Percentiles rank a stretch among this genome's conserved stretches.
These are phyloP conservation scores for Percopsis omiscomaycus DNA, from an alignment of 2,797 vertebrate species.

Conservation along the genomic window DNA sequence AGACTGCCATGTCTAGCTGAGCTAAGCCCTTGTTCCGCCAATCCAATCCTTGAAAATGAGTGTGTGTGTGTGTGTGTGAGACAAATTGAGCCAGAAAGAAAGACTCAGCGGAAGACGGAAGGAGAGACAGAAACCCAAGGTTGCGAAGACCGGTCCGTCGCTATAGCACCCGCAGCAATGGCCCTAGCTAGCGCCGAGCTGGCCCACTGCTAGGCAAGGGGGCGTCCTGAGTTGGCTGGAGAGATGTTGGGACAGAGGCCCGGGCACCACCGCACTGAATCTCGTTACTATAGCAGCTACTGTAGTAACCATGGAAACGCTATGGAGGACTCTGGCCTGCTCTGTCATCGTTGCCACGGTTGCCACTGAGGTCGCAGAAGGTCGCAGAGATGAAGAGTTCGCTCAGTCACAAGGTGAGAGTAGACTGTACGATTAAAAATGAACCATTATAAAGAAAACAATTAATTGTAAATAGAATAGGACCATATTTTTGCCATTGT, in stretches of 20 bases:
- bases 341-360: slow-evolving; percentile 80
- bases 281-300: slow-evolving; percentile 78
- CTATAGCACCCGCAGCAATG: slow-evolving; percentile 58
- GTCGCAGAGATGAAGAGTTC: slow-evolving; percentile 71
- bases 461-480: too few species aligned
- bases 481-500: too few species aligned
- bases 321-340: slow-evolving; percentile 89
- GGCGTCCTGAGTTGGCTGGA: slow-evolving; percentile 85
- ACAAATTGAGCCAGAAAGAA: too few species aligned
- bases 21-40: background rate
- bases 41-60: slow-evolving; percentile 1
- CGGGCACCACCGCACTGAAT: slow-evolving; percentile 80
- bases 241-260: slow-evolving; percentile 94
- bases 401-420: slow-evolving; percentile 87
- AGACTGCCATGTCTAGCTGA: slow-evolving; percentile 48
- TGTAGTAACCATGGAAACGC: slow-evolving; percentile 88
- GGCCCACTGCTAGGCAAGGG: slow-evolving; percentile 82
- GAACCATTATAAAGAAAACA: too few species aligned
- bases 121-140: background rate
- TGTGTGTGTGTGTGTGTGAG: background rate
- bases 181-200: slow-evolving; percentile 59
- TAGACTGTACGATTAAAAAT: too few species aligned
- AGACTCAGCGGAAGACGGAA: background rate
- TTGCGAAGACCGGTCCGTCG: background rate
- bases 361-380: slow-evolving; percentile 71